These are phyloP conservation scores for Isoperla grammatica DNA, from an alignment of 2,888 invertebrate species.

Conservation along the genomic window DNA sequence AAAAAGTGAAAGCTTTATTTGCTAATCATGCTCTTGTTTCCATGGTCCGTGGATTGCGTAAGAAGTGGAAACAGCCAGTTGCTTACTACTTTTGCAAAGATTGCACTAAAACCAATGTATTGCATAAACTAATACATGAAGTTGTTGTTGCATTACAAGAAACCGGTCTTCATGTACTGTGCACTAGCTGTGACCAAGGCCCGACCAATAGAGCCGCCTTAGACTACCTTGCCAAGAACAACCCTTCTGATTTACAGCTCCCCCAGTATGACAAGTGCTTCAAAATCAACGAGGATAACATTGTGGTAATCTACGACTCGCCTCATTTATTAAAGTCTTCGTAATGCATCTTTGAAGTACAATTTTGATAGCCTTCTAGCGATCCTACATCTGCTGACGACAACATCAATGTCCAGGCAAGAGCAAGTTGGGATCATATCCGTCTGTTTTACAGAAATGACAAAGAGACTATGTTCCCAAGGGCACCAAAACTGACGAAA, in stretches of 20 bases:
- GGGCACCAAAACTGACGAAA: not conserved
- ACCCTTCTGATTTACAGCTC: not conserved
- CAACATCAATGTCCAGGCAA: not conserved
- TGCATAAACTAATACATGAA: not conserved
- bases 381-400: not conserved
- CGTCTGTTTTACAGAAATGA: not conserved
- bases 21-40: slow-evolving; percentile 20
- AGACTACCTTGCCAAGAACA: not conserved
- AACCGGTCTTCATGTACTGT: slow-evolving; percentile 16
- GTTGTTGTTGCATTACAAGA: not conserved
- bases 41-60: slow-evolving; percentile 9
- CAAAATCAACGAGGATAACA: slow-evolving; percentile 1
- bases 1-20: not conserved
- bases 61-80: slow-evolving; percentile 8
- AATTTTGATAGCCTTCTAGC: not conserved
- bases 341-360: slow-evolving; percentile 2
- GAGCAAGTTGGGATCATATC: not conserved
- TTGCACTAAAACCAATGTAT: not conserved
- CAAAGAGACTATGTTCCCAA: not conserved
- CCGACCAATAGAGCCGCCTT: slow-evolving; percentile 7
- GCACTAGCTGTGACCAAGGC: slow-evolving; percentile 21
- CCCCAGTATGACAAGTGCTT: not conserved
- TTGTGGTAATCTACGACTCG: slow-evolving; percentile 20
- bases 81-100: not conserved
- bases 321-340: slow-evolving; percentile 17